phyloP scores from a whole-genome alignment of 2,113 vertebrate genomes.

The Pavo muticus region DNA sequence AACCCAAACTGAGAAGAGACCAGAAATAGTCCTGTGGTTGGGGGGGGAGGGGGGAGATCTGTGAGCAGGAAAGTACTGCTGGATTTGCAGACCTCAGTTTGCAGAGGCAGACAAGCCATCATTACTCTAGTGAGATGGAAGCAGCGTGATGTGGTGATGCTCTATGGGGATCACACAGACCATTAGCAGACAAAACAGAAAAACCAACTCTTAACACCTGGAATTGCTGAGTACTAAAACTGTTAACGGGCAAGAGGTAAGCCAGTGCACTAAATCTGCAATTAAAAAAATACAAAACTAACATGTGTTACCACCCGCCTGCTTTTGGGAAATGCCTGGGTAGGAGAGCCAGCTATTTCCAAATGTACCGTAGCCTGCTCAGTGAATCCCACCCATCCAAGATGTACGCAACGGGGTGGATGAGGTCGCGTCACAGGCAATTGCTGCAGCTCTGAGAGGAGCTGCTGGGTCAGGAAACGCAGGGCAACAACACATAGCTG shows the following conservation, averaged over 20 bases:
- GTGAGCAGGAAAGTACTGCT: neutral
- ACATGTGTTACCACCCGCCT: neutral
- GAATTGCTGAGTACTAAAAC: no score
- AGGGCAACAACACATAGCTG: neutral
- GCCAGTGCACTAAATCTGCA: no score
- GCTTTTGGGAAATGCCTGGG: neutral
- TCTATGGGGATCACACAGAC: neutral
- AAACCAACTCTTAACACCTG: no score
- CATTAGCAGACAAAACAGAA: neutral
- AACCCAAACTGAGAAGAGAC: neutral
- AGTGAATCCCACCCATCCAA: accelerated
- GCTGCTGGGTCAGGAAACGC: neutral
- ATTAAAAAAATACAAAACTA: neutral
- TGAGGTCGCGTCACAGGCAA: neutral
- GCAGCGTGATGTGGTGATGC: neutral
- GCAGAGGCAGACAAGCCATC: accelerated
- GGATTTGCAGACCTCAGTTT: neutral
- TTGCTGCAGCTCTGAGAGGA: neutral
- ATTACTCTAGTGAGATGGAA: neutral
- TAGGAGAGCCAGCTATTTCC: neutral
- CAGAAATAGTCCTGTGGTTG: neutral
- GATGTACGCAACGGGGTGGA: neutral
- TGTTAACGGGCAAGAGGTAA: neutral
- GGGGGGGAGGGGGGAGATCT: neutral
- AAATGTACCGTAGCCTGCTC: accelerated